Conservation (phyloP, 2,888 invertebrate genomes). For the Folsomia manolachei region DNA sequence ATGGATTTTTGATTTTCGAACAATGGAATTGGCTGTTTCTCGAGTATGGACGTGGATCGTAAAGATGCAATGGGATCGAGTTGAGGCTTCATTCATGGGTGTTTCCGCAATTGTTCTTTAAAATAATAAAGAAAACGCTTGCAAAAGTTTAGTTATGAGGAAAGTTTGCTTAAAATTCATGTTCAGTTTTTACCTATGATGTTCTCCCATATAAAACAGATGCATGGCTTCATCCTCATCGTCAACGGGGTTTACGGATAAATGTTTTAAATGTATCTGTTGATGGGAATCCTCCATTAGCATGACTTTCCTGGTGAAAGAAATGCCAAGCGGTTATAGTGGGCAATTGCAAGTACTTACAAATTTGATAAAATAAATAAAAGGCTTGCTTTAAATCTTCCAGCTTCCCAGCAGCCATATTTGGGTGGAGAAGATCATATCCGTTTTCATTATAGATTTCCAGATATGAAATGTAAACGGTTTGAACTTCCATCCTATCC, state of each 20-base stretch:
- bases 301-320: slow-evolving; percentile 54
- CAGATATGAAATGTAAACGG: slow-evolving; percentile 58
- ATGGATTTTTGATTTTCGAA: slow-evolving; percentile 58
- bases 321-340: neutral
- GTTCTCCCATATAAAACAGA: slow-evolving; percentile 58
- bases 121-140: slow-evolving; percentile 3
- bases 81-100: slow-evolving; percentile 60
- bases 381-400: slow-evolving; percentile 59
- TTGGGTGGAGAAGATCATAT: slow-evolving; percentile 58
- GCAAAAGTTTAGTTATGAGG: neutral
- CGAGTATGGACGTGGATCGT: slow-evolving; percentile 57
- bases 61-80: slow-evolving; percentile 61
- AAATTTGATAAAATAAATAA: neutral
- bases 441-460: slow-evolving; percentile 62
- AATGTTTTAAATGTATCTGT: slow-evolving; percentile 57
- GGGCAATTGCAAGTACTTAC: neutral
- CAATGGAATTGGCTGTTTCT: slow-evolving; percentile 53
- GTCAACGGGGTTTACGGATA: slow-evolving; percentile 56
- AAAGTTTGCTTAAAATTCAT: neutral
- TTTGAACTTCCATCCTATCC: slow-evolving; percentile 27
- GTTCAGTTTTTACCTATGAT: slow-evolving; percentile 52
- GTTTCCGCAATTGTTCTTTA: slow-evolving; percentile 59
- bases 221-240: slow-evolving; percentile 59
- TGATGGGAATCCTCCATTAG: slow-evolving; percentile 58
- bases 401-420: slow-evolving; percentile 53